Evolutionary conservation across 30 jellyfish, hydroid and myxozoan species (phyloP).

Genomic region (Aurelia coerulea): DNA sequence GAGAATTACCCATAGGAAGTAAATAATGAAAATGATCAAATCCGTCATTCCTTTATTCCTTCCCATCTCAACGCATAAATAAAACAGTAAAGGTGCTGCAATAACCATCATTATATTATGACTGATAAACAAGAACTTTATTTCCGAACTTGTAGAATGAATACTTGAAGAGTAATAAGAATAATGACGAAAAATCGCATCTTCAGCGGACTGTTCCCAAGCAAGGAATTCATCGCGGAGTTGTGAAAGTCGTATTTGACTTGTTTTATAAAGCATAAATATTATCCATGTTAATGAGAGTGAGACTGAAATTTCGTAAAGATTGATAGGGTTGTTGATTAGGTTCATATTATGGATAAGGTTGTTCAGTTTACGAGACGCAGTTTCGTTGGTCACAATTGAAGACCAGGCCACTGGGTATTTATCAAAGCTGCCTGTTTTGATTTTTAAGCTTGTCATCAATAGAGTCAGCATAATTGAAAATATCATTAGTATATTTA

Average conservation of each 20-base stretch:
- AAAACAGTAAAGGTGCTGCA: constrained; percentile 16
- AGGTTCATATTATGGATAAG: neutral
- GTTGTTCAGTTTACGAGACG: no score
- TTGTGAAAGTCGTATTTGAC: constrained; percentile 8
- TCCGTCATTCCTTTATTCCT: neutral
- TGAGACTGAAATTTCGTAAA: neutral
- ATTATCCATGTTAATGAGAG: constrained; percentile 26
- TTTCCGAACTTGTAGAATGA: neutral
- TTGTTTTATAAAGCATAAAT: constrained; percentile 14
- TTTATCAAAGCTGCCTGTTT: constrained; percentile 27
- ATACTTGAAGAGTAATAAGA: neutral
- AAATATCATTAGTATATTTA: neutral
- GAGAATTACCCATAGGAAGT: neutral
- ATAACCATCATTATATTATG: constrained; percentile 33
- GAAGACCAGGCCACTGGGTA: constrained; percentile 21
- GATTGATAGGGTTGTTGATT: neutral
- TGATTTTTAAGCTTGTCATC: neutral
- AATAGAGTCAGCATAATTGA: neutral
- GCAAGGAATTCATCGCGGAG: constrained; percentile 6
- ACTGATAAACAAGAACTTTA: constrained; percentile 2
- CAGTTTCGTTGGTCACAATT: neutral
- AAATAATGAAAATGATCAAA: no score
- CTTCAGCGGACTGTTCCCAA: constrained; percentile 28
- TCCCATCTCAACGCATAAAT: constrained; percentile 5
- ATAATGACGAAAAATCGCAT: constrained; percentile 20